phyloP scores from a whole-genome alignment of 2,888 invertebrate species.

The Papilio elwesi region DNA sequence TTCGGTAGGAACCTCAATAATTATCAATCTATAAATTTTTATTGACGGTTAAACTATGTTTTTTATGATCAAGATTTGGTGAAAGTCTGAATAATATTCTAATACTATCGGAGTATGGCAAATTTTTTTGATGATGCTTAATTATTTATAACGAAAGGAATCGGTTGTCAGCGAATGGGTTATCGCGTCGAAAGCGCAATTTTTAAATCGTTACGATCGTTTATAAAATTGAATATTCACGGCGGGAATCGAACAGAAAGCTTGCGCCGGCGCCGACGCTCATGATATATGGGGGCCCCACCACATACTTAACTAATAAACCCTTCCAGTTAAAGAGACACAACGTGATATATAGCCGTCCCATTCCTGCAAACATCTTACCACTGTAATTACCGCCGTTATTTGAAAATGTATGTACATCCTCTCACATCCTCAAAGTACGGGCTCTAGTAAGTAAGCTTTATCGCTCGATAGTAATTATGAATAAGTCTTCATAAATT shows the following conservation, averaged over 20 bases:
- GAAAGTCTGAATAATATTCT: conserved; percentile 62
- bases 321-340: conserved; percentile 64
- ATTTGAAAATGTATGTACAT: conserved; percentile 32
- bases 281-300: conserved; percentile 75
- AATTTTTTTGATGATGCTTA: conserved; percentile 46
- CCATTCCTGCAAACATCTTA: conserved; percentile 47
- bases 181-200: conserved; percentile 40
- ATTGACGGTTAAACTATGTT: conserved; percentile 61
- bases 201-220: conserved; percentile 48
- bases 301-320: conserved; percentile 75
- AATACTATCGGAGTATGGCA: conserved; percentile 48
- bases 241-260: conserved; percentile 64
- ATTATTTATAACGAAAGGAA: conserved; percentile 43
- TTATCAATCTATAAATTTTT: conserved; percentile 71
- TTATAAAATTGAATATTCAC: conserved; percentile 63
- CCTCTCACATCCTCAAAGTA: conserved; percentile 31
- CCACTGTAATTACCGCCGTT: conserved; percentile 34
- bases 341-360: conserved; percentile 63
- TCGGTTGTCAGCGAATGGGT: conserved; percentile 39
- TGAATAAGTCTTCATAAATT: conserved; percentile 37
- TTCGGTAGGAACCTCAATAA: conserved; percentile 77
- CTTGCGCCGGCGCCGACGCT: conserved; percentile 73
- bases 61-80: conserved; percentile 57
- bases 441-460: conserved; percentile 17
- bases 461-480: conserved; percentile 38